phyloP scores from a whole-genome alignment of 2,888 invertebrate genomes.

The Erebia ligea region DNA sequence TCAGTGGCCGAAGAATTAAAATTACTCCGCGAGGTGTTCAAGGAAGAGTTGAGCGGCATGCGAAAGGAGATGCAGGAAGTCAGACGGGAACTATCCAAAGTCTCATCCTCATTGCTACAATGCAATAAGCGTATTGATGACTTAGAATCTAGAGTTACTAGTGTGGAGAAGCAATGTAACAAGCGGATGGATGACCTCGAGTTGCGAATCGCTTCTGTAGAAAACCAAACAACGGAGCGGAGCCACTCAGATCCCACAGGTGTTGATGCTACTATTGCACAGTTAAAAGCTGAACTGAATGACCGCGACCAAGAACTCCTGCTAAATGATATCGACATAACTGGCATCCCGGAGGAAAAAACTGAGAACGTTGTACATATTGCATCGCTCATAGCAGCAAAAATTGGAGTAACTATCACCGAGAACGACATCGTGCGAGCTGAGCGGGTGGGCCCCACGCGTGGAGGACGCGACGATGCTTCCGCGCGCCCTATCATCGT shows the following conservation, averaged over 20 bases:
- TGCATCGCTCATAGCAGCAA: not conserved
- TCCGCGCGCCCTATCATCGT: not conserved
- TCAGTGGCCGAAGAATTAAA: slow-evolving; percentile 1
- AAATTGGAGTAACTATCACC: not conserved
- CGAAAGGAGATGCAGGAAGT: not conserved
- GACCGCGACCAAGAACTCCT: no score
- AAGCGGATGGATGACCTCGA: not conserved
- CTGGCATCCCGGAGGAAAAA: not conserved
- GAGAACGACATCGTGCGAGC: not conserved
- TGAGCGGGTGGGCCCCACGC: not conserved
- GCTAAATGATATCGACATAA: not conserved
- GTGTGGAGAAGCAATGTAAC: not conserved
- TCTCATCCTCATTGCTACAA: not conserved
- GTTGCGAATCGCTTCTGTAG: not conserved
- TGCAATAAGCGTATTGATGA: slow-evolving; percentile 2
- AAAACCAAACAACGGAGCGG: not conserved
- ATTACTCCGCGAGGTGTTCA: not conserved
- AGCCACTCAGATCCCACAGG: not conserved
- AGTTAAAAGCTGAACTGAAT: not conserved
- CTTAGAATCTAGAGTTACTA: no score
- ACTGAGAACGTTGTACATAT: not conserved
- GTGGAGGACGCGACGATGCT: not conserved
- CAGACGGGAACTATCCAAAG: not conserved
- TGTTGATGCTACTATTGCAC: not conserved
- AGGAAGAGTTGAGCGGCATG: not conserved